Conservation (phyloP, 2,797 vertebrate genomes). For the Onychomys arenicola region DNA sequence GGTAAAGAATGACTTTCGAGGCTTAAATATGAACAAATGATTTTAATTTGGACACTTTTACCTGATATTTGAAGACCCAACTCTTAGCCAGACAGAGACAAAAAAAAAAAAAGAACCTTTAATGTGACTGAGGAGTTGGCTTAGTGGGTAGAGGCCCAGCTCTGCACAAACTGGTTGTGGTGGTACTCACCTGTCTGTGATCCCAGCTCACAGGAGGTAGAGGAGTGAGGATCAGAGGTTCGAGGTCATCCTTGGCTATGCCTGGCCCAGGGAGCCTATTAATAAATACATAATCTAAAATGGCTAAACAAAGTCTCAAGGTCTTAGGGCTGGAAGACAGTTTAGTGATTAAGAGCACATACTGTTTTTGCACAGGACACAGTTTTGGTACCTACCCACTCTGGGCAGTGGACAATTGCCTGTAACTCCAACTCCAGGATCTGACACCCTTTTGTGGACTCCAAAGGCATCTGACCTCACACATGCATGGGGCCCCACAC, state of each 20-base stretch:
- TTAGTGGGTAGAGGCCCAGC: neutral
- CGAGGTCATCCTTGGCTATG: neutral
- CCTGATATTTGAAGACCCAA: constrained; percentile 33
- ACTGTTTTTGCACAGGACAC: neutral
- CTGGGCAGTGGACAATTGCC: neutral
- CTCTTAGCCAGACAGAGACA: constrained; percentile 50
- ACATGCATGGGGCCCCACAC: neutral
- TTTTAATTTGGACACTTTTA: constrained; percentile 73
- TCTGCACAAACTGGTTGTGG: neutral
- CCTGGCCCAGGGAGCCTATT: neutral
- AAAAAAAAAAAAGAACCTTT: neutral
- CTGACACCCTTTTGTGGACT: neutral
- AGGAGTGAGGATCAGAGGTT: neutral
- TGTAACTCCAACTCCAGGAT: neutral
- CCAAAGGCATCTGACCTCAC: neutral
- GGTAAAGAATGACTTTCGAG: constrained; percentile 54
- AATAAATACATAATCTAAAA: constrained; percentile 41
- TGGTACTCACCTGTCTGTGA: neutral
- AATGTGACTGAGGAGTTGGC: neutral
- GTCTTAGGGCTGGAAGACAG: neutral
- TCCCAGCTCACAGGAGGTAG: neutral
- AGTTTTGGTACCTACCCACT: neutral
- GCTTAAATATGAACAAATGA: constrained; percentile 63
- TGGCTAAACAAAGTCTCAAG: constrained; percentile 36
- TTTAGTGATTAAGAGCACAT: neutral